Base-by-base conservation (phyloP, 2,888 invertebrate species). In the Torymus auratus region DNA sequence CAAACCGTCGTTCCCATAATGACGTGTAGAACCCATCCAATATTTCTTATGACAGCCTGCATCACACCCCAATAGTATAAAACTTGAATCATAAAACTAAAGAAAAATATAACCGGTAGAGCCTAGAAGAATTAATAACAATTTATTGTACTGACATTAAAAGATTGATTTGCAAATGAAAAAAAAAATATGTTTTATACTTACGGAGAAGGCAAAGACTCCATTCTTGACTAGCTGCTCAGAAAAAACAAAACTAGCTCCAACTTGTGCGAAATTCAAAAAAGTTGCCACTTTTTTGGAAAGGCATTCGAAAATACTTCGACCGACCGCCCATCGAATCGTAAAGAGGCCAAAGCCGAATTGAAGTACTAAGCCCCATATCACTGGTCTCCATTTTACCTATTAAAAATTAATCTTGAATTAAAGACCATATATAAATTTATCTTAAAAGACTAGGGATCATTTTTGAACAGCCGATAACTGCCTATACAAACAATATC, bases 101-200 rank as follows among this genome's bases (percentile, higher is more conserved):
- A 96, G 94, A 98, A 99, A 91, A 96, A 97, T 74, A 99, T 96
- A 17, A 98, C 96, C 0, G 98, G 96, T 60, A 99, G 92, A 0
- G 94, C 94, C 96, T 96, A 91, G 52, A 28, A 28, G 28, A 78
- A 70, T 41, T 23, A 52, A 41, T 78, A 73, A 75, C 53, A 62
- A 75, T 50, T 60, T 15, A 61, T 15, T 17, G 62, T 11, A 15
- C 17, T 53, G 2, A 52, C 15, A 68, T 62, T 52, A 2, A 55
- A 55, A 28, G 55, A n/a, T 64, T 56, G 11, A 58, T 58, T 76
- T 20, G 23, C 41, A 56, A 41, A 23, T 23, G 20, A 20, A 20
- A 0, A 73, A 20, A 65, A 12, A 80, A 81, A 65, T 64, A 65
- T 64, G 52, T 28, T 28, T 28, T 28, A 41, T 73, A 91, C 93